phyloP scores from a whole-genome alignment of 1,140 invertebrate genomes.

The Drosophila hydei region DNA sequence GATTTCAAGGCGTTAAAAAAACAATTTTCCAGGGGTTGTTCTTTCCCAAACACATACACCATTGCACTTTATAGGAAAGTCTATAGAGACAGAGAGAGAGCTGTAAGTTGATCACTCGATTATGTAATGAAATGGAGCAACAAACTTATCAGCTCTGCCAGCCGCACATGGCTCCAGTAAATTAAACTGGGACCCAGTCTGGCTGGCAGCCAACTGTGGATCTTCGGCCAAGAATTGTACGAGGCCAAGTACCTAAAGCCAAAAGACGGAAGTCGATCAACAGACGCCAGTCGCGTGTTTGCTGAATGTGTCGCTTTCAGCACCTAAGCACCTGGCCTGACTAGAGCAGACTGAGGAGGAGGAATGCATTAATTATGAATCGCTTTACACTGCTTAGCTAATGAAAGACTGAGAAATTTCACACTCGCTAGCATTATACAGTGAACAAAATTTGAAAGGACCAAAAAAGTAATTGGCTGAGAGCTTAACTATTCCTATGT shows the following conservation, averaged over 20 bases:
- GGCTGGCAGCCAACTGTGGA: slow-evolving; percentile 42
- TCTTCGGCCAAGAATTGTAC: slow-evolving; percentile 17
- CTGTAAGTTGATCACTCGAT: slow-evolving; percentile 61
- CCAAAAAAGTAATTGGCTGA: neutral
- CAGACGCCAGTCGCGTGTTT: slow-evolving; percentile 55
- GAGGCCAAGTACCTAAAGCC: slow-evolving; percentile 20
- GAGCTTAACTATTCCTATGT: no score
- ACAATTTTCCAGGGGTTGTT: slow-evolving; percentile 44
- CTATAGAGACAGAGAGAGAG: neutral
- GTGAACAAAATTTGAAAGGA: neutral
- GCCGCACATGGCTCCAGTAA: slow-evolving; percentile 38
- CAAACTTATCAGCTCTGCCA: slow-evolving; percentile 40
- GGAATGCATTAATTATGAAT: slow-evolving; percentile 71
- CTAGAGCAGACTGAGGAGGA: neutral
- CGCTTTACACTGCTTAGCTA: slow-evolving; percentile 40
- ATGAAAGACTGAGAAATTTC: slow-evolving; percentile 55
- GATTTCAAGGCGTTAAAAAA: slow-evolving; percentile 37
- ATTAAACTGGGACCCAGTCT: slow-evolving; percentile 49
- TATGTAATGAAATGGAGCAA: slow-evolving; percentile 60
- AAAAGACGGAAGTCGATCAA: slow-evolving; percentile 41
- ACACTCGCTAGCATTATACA: slow-evolving; percentile 50
- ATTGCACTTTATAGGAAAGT: slow-evolving; percentile 60
- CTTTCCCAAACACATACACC: slow-evolving; percentile 29
- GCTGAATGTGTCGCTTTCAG: slow-evolving; percentile 60
- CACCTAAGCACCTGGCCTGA: slow-evolving; percentile 43